phyloP scores from a whole-genome alignment of 2,113 vertebrate genomes.

The Cervus canadensis region DNA sequence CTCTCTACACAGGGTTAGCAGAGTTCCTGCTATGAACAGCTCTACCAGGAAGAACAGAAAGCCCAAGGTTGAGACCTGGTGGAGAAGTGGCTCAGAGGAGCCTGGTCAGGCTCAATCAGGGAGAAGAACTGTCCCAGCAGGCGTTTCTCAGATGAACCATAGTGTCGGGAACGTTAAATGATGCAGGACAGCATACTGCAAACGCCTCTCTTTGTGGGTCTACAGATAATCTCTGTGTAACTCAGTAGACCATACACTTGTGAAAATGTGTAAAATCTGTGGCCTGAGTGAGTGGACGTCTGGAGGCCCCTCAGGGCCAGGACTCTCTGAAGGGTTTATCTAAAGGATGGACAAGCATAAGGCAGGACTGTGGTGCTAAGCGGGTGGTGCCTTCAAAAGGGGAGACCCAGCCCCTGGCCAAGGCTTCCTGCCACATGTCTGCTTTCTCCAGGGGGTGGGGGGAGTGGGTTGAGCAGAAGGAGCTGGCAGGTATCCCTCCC shows the following conservation, averaged over 20 bases:
- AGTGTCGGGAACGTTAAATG: not conserved
- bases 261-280: not conserved
- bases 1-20: not conserved
- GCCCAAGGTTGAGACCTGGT: not conserved
- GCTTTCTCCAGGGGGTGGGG: no score
- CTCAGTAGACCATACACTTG: not conserved
- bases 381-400: fast-evolving
- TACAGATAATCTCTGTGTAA: not conserved
- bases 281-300: not conserved
- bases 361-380: not conserved
- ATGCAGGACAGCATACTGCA: not conserved
- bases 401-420: not conserved
- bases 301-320: not conserved
- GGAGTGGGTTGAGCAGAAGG: not conserved
- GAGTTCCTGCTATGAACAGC: not conserved
- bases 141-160: not conserved
- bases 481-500: not conserved
- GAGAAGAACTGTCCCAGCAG: not conserved
- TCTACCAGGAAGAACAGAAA: not conserved
- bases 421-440: not conserved
- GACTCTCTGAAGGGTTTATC: not conserved
- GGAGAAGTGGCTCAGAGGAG: not conserved
- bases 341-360: not conserved
- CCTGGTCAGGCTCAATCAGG: not conserved
- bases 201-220: fast-evolving